These are phyloP conservation scores for Silurus meridionalis DNA, from an alignment of 2,113 vertebrate species.

Conservation along the genomic window DNA sequence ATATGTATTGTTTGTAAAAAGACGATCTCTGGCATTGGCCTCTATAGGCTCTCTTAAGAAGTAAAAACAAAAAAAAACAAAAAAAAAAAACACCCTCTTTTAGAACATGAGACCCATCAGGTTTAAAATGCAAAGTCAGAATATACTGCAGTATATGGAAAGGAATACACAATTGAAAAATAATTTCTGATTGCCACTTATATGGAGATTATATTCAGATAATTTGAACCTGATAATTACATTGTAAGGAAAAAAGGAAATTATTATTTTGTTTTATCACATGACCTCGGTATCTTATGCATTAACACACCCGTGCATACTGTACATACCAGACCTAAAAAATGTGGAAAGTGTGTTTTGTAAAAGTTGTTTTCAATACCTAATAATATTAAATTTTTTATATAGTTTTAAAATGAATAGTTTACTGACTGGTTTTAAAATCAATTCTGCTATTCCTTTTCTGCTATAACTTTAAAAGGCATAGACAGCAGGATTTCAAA, in stretches of 20 bases:
- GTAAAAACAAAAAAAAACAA: not conserved
- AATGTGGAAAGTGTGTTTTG: not conserved
- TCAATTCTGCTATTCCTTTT: not conserved
- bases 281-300: not conserved
- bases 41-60: slow-evolving; percentile 4
- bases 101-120: slow-evolving; percentile 57
- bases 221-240: not conserved
- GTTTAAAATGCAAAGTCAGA: slow-evolving; percentile 48
- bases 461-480: not conserved
- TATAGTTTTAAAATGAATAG: no score
- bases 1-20: not conserved
- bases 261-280: not conserved
- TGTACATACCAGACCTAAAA: not conserved
- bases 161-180: slow-evolving; percentile 16
- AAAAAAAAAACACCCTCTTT: not conserved
- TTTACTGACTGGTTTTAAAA: not conserved
- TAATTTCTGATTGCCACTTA: not conserved
- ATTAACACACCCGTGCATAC: not conserved
- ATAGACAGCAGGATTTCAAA: not conserved
- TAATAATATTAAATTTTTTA: not conserved
- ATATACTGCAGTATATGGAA: slow-evolving; percentile 29
- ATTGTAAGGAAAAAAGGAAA: not conserved
- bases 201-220: not conserved
- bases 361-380: not conserved
- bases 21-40: slow-evolving; percentile 7